Evolutionary conservation across 2,113 vertebrate genomes (phyloP), one percentile per base, ranked within the genome.

Genomic region (Arenaria interpres): DNA sequence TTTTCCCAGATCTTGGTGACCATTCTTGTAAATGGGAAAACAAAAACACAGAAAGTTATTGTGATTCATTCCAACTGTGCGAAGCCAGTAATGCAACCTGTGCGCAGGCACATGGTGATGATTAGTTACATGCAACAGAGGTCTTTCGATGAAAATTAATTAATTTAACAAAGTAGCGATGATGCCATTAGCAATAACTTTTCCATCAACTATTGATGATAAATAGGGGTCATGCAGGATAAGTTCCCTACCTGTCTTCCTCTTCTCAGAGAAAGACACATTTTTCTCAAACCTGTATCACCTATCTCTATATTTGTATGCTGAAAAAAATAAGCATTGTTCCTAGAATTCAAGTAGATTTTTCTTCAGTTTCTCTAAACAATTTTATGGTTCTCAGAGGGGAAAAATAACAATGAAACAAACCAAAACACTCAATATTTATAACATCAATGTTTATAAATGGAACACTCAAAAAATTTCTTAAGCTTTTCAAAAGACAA

Each of bases 141-240:
- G 1, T 76, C 21, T 83, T 93, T 18, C 24, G 45, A 88, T 57
- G n/a, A 2, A 90, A 90, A 90, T 66, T 46, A 73, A 48, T 57
- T 72, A 37, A 67, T 63, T 94, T 59, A 71, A 51, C 74, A 27
- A 89, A 82, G 53, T 18, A 77, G 48, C 94, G 28, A 90, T 45
- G 2, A 90, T 62, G 66, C 12, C 59, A 88, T 84, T 84, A 90
- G 41, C 18, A 83, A 71, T 74, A 83, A 88, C 57, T 56, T 88
- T 37, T 77, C 62, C 46, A 83, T 83, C 71, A 73, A 39, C n/a
- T 9, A 71, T 59, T 90, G 35, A 67, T 71, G 28, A 11, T 75
- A 30, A 71, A 51, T 19, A 77, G 48, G 7, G 11, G 15, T 69
- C 22, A 68, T 1, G 0, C 10, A 85, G 14, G 12, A 2, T 48